Evolutionary conservation across 1,140 invertebrate species (phyloP).

Genomic region (Drosophila nikananu): DNA sequence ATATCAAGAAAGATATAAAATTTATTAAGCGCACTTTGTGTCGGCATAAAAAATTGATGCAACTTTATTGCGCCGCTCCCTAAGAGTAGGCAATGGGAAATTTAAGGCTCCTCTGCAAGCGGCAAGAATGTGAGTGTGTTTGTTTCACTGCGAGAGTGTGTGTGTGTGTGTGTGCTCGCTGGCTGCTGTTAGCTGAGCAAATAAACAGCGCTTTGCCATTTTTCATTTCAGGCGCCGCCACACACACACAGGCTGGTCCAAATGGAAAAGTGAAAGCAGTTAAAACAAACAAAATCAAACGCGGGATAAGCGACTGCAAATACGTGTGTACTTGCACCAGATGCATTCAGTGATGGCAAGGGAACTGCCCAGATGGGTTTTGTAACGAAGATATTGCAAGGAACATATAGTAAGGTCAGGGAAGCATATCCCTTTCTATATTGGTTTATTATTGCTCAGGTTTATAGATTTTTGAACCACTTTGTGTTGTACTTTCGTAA

Average conservation of each 20-base stretch:
- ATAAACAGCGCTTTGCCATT: slow-evolving; percentile 76
- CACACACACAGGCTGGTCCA: slow-evolving; percentile 22
- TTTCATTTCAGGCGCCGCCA: slow-evolving; percentile 60
- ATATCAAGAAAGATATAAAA: slow-evolving; percentile 69
- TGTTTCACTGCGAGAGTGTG: neutral
- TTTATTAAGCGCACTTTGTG: slow-evolving; percentile 56
- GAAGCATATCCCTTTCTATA: too few species aligned
- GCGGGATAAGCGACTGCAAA: slow-evolving; percentile 58
- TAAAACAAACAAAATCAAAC: slow-evolving; percentile 79
- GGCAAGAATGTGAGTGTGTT: neutral
- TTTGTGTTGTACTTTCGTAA: too few species aligned
- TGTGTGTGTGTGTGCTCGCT: slow-evolving; percentile 7
- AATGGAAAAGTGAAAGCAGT: slow-evolving; percentile 79
- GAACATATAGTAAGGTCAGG: neutral
- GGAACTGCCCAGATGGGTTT: neutral
- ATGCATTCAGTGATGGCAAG: slow-evolving; percentile 3
- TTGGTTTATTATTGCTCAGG: too few species aligned
- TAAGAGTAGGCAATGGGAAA: slow-evolving; percentile 38
- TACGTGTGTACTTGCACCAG: slow-evolving; percentile 25
- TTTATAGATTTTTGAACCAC: too few species aligned
- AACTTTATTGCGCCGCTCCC: slow-evolving; percentile 55
- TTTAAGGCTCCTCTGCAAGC: slow-evolving; percentile 24
- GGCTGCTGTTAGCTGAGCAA: slow-evolving; percentile 67
- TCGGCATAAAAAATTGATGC: slow-evolving; percentile 40
- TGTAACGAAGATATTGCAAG: neutral